Evolutionary conservation across 2,113 vertebrate genomes (phyloP).

Genomic region (Lepus americanus): DNA sequence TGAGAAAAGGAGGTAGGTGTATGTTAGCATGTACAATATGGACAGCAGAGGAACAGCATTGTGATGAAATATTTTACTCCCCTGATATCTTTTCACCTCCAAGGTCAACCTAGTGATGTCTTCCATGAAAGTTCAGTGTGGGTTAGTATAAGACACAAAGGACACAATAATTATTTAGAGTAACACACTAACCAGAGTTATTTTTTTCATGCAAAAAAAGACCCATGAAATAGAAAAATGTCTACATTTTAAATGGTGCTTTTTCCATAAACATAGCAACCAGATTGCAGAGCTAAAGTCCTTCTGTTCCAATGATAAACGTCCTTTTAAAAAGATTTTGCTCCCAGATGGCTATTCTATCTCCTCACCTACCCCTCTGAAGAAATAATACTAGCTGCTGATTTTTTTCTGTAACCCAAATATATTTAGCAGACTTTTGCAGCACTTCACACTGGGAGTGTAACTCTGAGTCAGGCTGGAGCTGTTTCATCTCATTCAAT

Average conservation of each 20-base stretch:
- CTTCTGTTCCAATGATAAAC: constrained; percentile 83
- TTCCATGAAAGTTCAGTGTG: neutral
- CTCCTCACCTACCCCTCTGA: constrained; percentile 66
- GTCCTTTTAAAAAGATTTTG: constrained; percentile 73
- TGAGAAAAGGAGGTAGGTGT: constrained; percentile 59
- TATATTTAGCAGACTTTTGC: constrained; percentile 70
- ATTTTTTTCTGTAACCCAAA: constrained; percentile 54
- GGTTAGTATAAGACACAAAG: neutral
- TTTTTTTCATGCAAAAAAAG: constrained; percentile 57
- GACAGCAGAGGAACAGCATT: neutral
- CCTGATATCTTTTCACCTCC: neutral
- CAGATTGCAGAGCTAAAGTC: constrained; percentile 71
- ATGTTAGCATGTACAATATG: constrained; percentile 39
- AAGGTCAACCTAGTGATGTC: neutral
- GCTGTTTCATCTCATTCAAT: constrained; percentile 76
- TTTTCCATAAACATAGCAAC: constrained; percentile 72
- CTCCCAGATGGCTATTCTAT: constrained; percentile 81
- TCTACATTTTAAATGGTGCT: constrained; percentile 64
- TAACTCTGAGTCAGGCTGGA: constrained; percentile 62
- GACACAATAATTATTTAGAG: neutral
- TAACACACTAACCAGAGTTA: constrained; percentile 6
- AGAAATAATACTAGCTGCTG: constrained; percentile 74
- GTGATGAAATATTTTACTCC: neutral
- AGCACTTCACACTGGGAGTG: constrained; percentile 42
- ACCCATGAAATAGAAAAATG: constrained; percentile 39